Evolutionary conservation across 1,140 invertebrate genomes (phyloP), one percentile per base, ranked within the genome.

Genomic region (Rhagoletis zephyria): DNA sequence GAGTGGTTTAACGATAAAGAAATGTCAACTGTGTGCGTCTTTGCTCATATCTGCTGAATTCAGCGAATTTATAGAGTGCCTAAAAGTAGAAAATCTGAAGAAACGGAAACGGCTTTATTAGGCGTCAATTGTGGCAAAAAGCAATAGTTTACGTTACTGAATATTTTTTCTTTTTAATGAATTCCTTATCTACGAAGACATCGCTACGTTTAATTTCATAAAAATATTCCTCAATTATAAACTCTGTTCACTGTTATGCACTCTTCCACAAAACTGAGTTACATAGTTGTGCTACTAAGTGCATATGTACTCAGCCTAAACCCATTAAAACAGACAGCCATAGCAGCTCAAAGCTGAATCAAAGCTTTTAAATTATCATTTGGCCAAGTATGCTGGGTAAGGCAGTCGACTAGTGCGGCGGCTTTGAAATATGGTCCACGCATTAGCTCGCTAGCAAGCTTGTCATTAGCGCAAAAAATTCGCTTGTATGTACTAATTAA

Each of bases 341-440:
- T 1, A 0, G 40, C 12, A 30, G 30, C 30, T 30, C 30, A 30
- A 30, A 48, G 67, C 67, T 45, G 48, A 19, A 51, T 45, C 16
- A 81, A 81, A 81, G 19, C 48, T 81, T 56, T 51, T 81, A 56
- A 81, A 16, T 45, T 48, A 42, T 4, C 70, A n/a, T n/a, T n/a
- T n/a, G n/a, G n/a, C n/a, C n/a, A 74, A 74, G 10, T n/a, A 48
- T 48, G 16, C 14, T 5, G 3, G 19, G n/a, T 56, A n/a, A 19
- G 74, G 16, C 12, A 1, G 74, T 56, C 16, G 74, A 10, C 42
- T 74, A 16, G 64, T 74, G 45, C 16, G 74, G 48, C 9, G 6
- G 14, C 48, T 81, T 81, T 81, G 74, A 74, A 40, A 14, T 45
- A 48, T 19, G 42, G 14, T 81, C 6, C 74, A 81, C n/a, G n/a